Evolutionary conservation across 2,888 invertebrate genomes (phyloP).

Genomic region (Sphaerophoria rueppellii): DNA sequence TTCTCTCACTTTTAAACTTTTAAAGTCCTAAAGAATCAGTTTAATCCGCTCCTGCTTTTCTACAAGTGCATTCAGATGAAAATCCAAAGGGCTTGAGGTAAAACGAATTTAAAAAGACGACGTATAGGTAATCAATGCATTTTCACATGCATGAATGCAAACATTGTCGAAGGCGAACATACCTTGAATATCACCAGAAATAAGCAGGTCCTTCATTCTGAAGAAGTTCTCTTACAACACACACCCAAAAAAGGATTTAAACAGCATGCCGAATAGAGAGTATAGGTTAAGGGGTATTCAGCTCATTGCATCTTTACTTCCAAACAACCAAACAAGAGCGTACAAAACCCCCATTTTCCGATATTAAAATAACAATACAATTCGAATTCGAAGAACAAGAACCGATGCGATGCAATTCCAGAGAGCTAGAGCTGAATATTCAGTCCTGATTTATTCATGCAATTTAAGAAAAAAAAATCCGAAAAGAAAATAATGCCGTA

Average conservation of each 20-base stretch:
- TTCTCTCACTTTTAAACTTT: too few species aligned
- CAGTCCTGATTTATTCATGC: slow-evolving; percentile 72
- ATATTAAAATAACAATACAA: slow-evolving; percentile 14
- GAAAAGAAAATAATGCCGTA: slow-evolving; percentile 69
- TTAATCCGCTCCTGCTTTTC: slow-evolving; percentile 6
- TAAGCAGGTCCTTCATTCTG: slow-evolving; percentile 37
- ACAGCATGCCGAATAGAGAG: not conserved
- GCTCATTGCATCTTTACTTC: slow-evolving; percentile 37
- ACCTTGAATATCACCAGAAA: slow-evolving; percentile 5
- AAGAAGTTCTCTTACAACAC: slow-evolving; percentile 19
- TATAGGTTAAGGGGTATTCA: slow-evolving; percentile 17
- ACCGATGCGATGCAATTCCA: slow-evolving; percentile 29
- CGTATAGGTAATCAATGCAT: slow-evolving; percentile 66
- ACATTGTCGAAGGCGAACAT: slow-evolving; percentile 49
- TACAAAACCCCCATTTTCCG: not conserved
- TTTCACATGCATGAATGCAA: slow-evolving; percentile 69
- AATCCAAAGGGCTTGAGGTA: slow-evolving; percentile 29
- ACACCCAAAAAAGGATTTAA: not conserved
- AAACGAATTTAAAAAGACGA: slow-evolving; percentile 49
- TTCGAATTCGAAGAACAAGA: too few species aligned
- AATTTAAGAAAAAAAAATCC: slow-evolving; percentile 60
- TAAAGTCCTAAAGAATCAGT: not conserved
- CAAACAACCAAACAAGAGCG: slow-evolving; percentile 6
- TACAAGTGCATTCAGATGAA: slow-evolving; percentile 47
- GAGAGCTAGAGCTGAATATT: slow-evolving; percentile 11